phyloP scores from a whole-genome alignment of 2,888 invertebrate genomes.

The Idaea dimidiata region DNA sequence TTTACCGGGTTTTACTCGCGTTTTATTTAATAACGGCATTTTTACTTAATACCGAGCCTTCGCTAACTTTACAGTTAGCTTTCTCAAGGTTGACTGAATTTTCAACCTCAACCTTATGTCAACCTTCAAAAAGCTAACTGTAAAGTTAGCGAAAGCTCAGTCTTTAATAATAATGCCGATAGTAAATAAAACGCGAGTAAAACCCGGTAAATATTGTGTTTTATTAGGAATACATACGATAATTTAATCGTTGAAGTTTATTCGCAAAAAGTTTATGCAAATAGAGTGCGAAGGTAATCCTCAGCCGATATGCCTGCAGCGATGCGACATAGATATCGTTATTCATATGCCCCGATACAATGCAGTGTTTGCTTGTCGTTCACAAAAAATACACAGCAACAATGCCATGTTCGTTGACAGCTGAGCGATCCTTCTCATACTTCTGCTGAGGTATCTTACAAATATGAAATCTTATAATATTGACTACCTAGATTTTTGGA shows the following conservation, averaged over 20 bases:
- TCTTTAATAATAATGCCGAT: no score
- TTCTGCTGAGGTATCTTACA: not conserved
- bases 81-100: no score
- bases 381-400: slow-evolving; percentile 53
- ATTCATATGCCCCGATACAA: slow-evolving; percentile 69
- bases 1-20: no score
- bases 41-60: no score
- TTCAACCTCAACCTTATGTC: no score
- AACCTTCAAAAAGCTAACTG: no score
- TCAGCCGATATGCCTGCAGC: slow-evolving; percentile 56
- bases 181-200: no score
- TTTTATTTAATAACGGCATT: no score
- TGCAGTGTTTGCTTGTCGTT: slow-evolving; percentile 73
- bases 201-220: no score
- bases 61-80: no score
- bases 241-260: slow-evolving; percentile 19
- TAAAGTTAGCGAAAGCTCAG: no score
- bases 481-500: not conserved
- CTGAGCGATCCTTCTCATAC: slow-evolving; percentile 40
- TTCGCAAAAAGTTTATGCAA: slow-evolving; percentile 53
- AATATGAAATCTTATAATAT: not conserved
- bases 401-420: slow-evolving; percentile 63
- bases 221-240: slow-evolving; percentile 18
- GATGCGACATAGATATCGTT: slow-evolving; percentile 56
- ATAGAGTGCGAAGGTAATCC: slow-evolving; percentile 61